Evolutionary conservation across 2,888 invertebrate genomes (phyloP).

Genomic region (Hololepta plana): DNA sequence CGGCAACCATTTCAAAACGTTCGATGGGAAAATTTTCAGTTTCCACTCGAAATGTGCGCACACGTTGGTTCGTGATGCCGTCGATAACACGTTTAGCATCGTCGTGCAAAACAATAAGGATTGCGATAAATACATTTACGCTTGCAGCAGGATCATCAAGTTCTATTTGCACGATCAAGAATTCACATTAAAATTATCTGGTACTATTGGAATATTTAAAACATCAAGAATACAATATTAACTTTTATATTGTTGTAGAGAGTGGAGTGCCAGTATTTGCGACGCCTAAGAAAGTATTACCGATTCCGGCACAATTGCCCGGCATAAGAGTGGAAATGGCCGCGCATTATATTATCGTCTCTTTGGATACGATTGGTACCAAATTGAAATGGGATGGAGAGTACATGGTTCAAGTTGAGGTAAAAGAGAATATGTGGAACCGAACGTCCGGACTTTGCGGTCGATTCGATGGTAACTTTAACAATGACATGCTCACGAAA

Average conservation of each 20-base stretch:
- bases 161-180: slow-evolving; percentile 54
- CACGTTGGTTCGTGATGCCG: slow-evolving; percentile 48
- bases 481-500: slow-evolving; percentile 48
- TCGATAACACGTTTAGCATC: slow-evolving; percentile 52
- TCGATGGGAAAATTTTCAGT: slow-evolving; percentile 65
- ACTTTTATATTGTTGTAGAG: slow-evolving; percentile 10
- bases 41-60: slow-evolving; percentile 64
- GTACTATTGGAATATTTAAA: too few relatives aligned
- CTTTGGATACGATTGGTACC: slow-evolving; percentile 47
- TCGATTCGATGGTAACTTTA: slow-evolving; percentile 45
- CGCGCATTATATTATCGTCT: slow-evolving; percentile 48
- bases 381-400: slow-evolving; percentile 63
- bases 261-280: slow-evolving; percentile 16
- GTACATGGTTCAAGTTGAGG: slow-evolving; percentile 48
- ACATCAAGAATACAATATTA: background rate
- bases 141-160: slow-evolving; percentile 33
- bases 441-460: slow-evolving; percentile 73
- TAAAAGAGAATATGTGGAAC: slow-evolving; percentile 52
- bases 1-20: slow-evolving; percentile 65
- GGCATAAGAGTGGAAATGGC: slow-evolving; percentile 57
- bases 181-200: slow-evolving; percentile 35
- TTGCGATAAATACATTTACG: slow-evolving; percentile 30
- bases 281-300: slow-evolving; percentile 24
- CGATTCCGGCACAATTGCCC: slow-evolving; percentile 54
- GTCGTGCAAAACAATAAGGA: slow-evolving; percentile 34